Evolutionary conservation across 1,140 invertebrate genomes (phyloP), one percentile per base, ranked within the genome.

Genomic region (Eubasilissa regina): DNA sequence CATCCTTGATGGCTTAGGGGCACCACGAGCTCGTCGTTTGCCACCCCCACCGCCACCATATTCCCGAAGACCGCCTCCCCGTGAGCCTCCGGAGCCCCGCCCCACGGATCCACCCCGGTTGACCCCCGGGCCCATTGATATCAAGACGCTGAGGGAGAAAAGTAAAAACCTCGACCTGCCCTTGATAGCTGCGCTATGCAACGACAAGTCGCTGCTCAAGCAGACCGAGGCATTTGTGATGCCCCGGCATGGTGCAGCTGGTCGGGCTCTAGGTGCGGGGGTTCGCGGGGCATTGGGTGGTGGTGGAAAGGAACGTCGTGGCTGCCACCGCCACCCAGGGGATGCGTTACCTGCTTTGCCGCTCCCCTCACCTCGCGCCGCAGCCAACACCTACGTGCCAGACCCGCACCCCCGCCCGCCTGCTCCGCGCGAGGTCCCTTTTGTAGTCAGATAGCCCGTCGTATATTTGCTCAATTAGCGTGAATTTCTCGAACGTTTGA

Each of bases 121-220:
- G 21, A 56, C 77, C 47, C n/a, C 79, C 4, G 87, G 87, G 15
- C 89, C 93, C 84, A 87, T 96, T 82, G 95, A 96, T 85, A 96
- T 96, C 78, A 92, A 93, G 79, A 93, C 94, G 55, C 87, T 97
- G 51, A 90, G 95, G 44, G 95, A 97, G 86, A 95, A 96, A 88
- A 96, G 95, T 87, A 93, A 94, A 81, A 94, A 96, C 84, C 87
- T 97, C 80, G 96, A 97, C 87, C 88, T 97, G 84, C 96, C 96
- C 13, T 87, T 97, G 43, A 97, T 97, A 84, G 94, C 95, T 51
- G 96, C 96, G 4, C 88, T 97, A 64, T 97, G 96, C 87, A 97
- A 97, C 85, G 96, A 97, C 86, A 91, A 94, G 43, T 95, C 95
- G 51, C 87, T 96, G 77, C 86, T 96, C 56, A 96, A 95, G 86